Percentiles rank a stretch among this genome's conserved stretches.
Conservation (phyloP, 2,888 invertebrate genomes). For the Drosophila paranaensis region DNA sequence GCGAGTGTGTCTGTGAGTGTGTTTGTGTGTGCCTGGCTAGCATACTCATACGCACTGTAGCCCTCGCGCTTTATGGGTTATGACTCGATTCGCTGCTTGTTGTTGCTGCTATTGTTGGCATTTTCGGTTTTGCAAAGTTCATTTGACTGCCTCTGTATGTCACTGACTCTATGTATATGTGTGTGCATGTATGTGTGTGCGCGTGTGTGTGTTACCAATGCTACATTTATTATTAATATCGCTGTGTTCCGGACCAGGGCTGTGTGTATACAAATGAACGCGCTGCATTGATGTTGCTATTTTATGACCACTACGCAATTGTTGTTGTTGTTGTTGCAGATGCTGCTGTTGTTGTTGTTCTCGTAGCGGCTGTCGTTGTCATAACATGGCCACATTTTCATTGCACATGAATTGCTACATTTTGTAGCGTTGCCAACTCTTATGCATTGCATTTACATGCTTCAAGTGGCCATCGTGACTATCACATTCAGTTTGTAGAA, state of each 20-base stretch:
- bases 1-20: slow-evolving; percentile 15
- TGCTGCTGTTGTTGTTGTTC: slow-evolving; percentile 22
- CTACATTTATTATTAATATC: slow-evolving; percentile 81
- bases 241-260: slow-evolving; percentile 73
- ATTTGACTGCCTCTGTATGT: slow-evolving; percentile 61
- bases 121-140: slow-evolving; percentile 74
- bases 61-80: slow-evolving; percentile 31
- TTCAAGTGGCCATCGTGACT: slow-evolving; percentile 12
- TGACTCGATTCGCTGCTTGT: slow-evolving; percentile 24
- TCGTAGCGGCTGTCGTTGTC: slow-evolving; percentile 44
- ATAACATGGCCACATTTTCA: slow-evolving; percentile 68
- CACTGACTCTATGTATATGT: slow-evolving; percentile 22
- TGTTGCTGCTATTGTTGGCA: slow-evolving; percentile 40
- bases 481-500: not conserved
- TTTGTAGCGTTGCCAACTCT: slow-evolving; percentile 40
- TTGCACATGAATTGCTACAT: slow-evolving; percentile 59
- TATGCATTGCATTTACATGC: slow-evolving; percentile 9
- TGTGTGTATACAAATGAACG: slow-evolving; percentile 68
- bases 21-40: slow-evolving; percentile 29
- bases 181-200: slow-evolving; percentile 20
- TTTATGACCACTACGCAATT: slow-evolving; percentile 62
- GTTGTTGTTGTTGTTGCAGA: slow-evolving; percentile 12
- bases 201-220: slow-evolving; percentile 46
- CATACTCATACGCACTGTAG: slow-evolving; percentile 48
- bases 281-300: slow-evolving; percentile 76